A percentile compares a stretch with the other conserved stretches of the same genome.
Conservation (phyloP, 2,113 vertebrate species). For the Copsychus sechellarum region DNA sequence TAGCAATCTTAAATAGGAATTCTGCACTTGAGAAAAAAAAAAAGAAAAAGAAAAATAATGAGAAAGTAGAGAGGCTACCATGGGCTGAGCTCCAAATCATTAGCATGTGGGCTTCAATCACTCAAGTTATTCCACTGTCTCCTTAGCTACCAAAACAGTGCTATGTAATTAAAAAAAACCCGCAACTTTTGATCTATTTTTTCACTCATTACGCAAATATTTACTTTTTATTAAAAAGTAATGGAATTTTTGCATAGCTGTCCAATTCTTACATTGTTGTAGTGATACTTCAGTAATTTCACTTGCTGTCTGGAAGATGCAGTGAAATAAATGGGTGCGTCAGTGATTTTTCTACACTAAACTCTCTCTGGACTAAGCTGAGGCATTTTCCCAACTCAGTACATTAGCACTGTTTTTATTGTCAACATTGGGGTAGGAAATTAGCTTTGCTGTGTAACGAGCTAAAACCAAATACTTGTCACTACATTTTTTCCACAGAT, state of each 20-base stretch:
- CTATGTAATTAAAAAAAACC: background rate
- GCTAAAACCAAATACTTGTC: background rate
- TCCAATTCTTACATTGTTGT: background rate
- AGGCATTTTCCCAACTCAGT: background rate
- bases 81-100: background rate
- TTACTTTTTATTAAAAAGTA: background rate
- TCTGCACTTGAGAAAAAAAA: background rate
- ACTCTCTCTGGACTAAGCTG: constrained; percentile 4
- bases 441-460: constrained; percentile 19
- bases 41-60: too few species aligned
- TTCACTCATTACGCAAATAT: background rate
- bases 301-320: background rate
- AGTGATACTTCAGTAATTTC: background rate
- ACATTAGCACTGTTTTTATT: background rate
- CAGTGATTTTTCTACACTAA: background rate
- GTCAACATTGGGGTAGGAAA: constrained; percentile 20
- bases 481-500: background rate
- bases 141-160: background rate
- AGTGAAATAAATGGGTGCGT: background rate
- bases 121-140: background rate
- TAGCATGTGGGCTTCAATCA: background rate
- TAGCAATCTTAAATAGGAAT: background rate
- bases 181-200: background rate
- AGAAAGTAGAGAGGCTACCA: background rate
- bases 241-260: background rate